Conservation (phyloP, 2,797 vertebrate genomes). For the Notolabrus celidotus region DNA sequence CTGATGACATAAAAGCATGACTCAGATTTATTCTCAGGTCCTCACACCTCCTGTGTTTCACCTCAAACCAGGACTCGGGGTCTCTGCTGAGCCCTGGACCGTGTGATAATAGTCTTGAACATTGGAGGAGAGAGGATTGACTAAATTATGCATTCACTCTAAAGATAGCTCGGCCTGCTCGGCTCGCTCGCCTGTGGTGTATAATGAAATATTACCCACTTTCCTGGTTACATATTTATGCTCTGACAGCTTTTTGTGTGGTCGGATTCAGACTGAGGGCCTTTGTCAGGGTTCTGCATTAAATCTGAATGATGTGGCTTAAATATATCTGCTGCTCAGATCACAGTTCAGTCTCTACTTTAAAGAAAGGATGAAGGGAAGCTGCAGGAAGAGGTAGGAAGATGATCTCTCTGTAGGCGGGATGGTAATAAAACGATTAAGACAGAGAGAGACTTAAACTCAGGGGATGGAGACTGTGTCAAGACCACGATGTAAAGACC, state of each 20-base stretch:
- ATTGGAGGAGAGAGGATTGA: constrained; percentile 34
- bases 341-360: neutral
- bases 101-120: constrained; percentile 20
- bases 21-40: neutral
- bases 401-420: neutral
- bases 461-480: too few species aligned
- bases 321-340: constrained; percentile 44
- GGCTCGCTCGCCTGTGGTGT: constrained; percentile 25
- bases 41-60: neutral
- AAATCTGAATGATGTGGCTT: constrained; percentile 32
- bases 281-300: constrained; percentile 35
- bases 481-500: too few species aligned
- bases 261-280: constrained; percentile 24
- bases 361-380: constrained; percentile 2
- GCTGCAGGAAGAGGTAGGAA: neutral
- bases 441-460: too few species aligned
- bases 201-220: constrained; percentile 51
- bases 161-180: constrained; percentile 70
- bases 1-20: too few species aligned
- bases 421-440: too few species aligned
- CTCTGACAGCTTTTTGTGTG: constrained; percentile 20
- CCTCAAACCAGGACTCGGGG: neutral
- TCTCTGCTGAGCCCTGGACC: neutral
- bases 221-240: constrained; percentile 53
- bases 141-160: constrained; percentile 72